Base-by-base conservation (phyloP, 2,888 invertebrate genomes). In the Drosophila crucigera region DNA sequence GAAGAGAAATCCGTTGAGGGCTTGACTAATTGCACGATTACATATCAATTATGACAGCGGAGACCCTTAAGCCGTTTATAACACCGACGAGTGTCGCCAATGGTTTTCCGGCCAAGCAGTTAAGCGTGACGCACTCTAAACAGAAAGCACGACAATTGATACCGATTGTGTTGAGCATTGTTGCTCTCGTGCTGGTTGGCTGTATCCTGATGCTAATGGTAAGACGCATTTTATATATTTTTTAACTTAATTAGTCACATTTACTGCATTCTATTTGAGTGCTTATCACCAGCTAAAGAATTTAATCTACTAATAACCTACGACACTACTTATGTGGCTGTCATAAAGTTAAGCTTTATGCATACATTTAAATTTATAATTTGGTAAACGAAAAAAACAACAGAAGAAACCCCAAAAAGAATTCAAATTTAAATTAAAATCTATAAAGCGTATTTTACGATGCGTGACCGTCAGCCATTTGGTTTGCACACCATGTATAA, bases 41-140 rank as follows among this genome's bases (percentile, higher is more conserved):
- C 7, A 50, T 61, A 67, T 73, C 76, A 86, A 89, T 75, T 78
- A 93, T 93, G 93, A 93, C 93, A 65, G 93, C 92, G 62, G 93
- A 93, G 91, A 92, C 93, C 76, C 87, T 93, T 73, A 93, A 92
- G 69, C 93, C 93, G 66, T 93, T 93, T 78, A 93, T 93, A 83
- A 87, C 91, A 70, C 85, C 92, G 72, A 89, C 91, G 72, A 91
- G 91, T 78, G 87, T 56, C 82, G 91, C 76, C 73, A 90, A 91
- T 59, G 83, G 82, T 71, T 92, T 88, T 69, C 86, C 90, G 85
- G 82, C 91, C 70, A 85, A 85, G 76, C 91, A 87, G 49, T 79
- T 89, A 64, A 77, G 75, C 55, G 59, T 72, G 54, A 62, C 76
- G 39, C 78, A 82, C 54, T 71, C 84, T 61, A 82, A 82, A 55